A percentile compares a stretch with the other conserved stretches of the same genome.
Evolutionary conservation across 35 echinoderm and acorn worm species (phyloP).

Genomic region (Ophiothrix spiculata): DNA sequence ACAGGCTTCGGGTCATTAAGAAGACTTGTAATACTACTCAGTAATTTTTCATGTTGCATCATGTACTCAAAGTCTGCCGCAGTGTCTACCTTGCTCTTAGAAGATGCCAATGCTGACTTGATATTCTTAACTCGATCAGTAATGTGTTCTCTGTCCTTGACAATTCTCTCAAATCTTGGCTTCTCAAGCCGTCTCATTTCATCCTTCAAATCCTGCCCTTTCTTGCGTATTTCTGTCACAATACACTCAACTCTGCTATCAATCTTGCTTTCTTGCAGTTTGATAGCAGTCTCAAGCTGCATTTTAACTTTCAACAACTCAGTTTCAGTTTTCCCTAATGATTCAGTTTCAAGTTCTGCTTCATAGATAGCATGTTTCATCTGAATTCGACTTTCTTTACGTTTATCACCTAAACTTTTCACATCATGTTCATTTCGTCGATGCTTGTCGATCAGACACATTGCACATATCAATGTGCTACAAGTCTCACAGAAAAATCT

Average conservation of each 20-base stretch:
- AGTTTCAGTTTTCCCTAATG: neutral
- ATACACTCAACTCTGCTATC: neutral
- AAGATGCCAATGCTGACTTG: neutral
- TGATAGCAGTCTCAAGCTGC: neutral
- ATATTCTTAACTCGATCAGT: neutral
- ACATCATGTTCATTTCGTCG: conserved; percentile 10
- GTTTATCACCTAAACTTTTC: neutral
- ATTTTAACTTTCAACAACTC: neutral
- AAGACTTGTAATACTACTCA: neutral
- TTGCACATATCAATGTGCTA: neutral
- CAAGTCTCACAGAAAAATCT: neutral
- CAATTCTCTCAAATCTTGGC: neutral
- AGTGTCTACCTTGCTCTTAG: neutral
- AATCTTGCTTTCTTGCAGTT: neutral
- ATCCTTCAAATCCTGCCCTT: neutral
- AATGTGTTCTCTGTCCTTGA: neutral
- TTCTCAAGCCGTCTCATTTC: neutral
- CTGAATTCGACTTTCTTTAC: neutral
- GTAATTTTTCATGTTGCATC: neutral
- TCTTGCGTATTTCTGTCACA: neutral
- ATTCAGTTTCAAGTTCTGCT: neutral
- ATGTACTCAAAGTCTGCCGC: neutral
- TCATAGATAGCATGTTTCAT: conserved; percentile 4
- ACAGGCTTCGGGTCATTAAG: neutral
- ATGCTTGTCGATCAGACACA: neutral